Conservation (phyloP, 2,888 invertebrate species). For the Drosophila robusta region DNA sequence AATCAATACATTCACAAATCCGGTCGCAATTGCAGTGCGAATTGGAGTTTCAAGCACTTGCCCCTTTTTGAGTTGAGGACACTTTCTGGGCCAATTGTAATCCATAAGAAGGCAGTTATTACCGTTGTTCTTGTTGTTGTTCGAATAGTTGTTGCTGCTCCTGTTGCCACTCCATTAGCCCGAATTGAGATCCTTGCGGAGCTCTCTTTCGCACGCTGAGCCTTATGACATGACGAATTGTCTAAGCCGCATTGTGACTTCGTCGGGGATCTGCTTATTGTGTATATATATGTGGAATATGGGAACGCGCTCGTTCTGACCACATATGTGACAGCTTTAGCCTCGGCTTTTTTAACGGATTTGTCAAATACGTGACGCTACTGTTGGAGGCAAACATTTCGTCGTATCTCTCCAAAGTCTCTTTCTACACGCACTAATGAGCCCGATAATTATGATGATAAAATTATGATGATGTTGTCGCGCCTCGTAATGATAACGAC, state of each 20-base stretch:
- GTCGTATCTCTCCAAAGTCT: neutral
- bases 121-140: conserved; percentile 23
- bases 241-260: conserved; percentile 53
- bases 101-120: conserved; percentile 63
- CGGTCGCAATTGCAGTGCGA: conserved; percentile 22
- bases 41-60: conserved; percentile 27
- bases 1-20: conserved; percentile 17
- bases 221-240: conserved; percentile 75
- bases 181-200: conserved; percentile 59
- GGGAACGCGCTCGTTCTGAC: conserved; percentile 4
- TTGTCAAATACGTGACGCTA: conserved; percentile 49
- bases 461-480: conserved; percentile 62
- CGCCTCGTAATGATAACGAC: conserved; percentile 65
- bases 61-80: conserved; percentile 20
- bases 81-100: conserved; percentile 73
- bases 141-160: neutral
- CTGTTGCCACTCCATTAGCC: conserved; percentile 62
- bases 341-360: conserved; percentile 39
- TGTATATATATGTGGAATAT: neutral
- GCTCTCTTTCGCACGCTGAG: conserved; percentile 9
- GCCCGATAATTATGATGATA: conserved; percentile 77
- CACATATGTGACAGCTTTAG: conserved; percentile 24
- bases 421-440: conserved; percentile 60
- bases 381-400: neutral
- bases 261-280: conserved; percentile 26